Evolutionary conservation across 2,888 invertebrate genomes (phyloP).

Genomic region (Eupithecia exiguata): DNA sequence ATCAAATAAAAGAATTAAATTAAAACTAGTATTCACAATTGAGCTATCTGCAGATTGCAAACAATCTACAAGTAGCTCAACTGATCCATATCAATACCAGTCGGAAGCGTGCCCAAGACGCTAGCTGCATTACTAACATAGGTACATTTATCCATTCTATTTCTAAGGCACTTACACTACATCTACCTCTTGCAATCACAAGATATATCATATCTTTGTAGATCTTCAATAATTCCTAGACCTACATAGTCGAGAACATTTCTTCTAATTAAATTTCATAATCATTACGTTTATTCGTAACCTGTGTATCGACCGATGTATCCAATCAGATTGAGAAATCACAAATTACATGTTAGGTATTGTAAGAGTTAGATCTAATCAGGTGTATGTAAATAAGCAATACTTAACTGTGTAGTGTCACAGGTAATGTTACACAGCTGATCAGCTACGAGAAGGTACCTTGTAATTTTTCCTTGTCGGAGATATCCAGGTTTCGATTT

Average conservation of each 20-base stretch:
- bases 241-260: conserved; percentile 35
- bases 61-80: too few relatives aligned
- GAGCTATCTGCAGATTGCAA: too few relatives aligned
- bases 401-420: conserved; percentile 18
- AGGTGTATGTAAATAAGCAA: conserved; percentile 44
- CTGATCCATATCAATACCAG: too few relatives aligned
- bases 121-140: too few relatives aligned
- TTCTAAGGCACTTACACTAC: background rate
- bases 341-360: conserved; percentile 39
- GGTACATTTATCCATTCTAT: too few relatives aligned
- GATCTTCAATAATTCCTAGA: conserved; percentile 17
- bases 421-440: conserved; percentile 11
- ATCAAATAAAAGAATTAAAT: too few relatives aligned
- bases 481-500: background rate
- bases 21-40: too few relatives aligned
- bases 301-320: conserved; percentile 29
- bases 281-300: conserved; percentile 36
- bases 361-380: conserved; percentile 46
- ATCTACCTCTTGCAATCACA: background rate
- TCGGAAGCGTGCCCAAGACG: too few relatives aligned
- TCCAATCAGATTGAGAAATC: conserved; percentile 45
- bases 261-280: conserved; percentile 43
- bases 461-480: background rate
- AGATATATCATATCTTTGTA: conserved; percentile 21
- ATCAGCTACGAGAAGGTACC: background rate